These are phyloP conservation scores for Phataginus tricuspis DNA, from an alignment of 2,797 vertebrate genomes.

Conservation along the genomic window DNA sequence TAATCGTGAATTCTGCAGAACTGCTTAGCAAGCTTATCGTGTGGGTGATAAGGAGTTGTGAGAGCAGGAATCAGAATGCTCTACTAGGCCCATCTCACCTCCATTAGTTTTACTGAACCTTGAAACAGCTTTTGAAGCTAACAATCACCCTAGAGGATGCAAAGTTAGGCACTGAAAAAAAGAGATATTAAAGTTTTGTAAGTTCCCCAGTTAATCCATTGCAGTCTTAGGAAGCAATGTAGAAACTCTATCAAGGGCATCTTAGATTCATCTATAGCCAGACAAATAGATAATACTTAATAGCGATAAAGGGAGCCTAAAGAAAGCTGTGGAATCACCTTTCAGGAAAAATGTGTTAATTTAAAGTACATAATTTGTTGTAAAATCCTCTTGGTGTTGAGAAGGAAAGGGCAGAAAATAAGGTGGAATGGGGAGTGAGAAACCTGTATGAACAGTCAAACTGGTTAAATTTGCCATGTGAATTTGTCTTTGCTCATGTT, in stretches of 20 bases:
- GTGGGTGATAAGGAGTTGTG: background rate
- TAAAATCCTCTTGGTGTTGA: background rate
- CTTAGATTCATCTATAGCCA: slow-evolving; percentile 79
- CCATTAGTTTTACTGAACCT: slow-evolving; percentile 78
- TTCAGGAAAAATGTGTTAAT: slow-evolving; percentile 68
- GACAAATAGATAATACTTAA: slow-evolving; percentile 84
- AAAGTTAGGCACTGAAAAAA: slow-evolving; percentile 72
- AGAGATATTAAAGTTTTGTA: slow-evolving; percentile 77
- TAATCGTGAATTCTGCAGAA: background rate
- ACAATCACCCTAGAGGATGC: slow-evolving; percentile 66
- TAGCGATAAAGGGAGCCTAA: slow-evolving; percentile 81
- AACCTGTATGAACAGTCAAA: background rate
- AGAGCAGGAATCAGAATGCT: background rate
- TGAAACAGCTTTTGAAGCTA: slow-evolving; percentile 79
- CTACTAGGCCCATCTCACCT: slow-evolving; percentile 63
- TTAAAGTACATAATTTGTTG: background rate
- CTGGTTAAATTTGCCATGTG: background rate
- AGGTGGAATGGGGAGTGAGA: fast-evolving
- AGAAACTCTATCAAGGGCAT: slow-evolving; percentile 85
- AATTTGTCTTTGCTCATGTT: background rate
- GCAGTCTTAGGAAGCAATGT: slow-evolving; percentile 66
- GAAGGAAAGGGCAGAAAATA: background rate
- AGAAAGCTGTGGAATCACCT: slow-evolving; percentile 80
- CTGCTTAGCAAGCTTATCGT: background rate
- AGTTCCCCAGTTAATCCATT: slow-evolving; percentile 84